phyloP scores from a whole-genome alignment of 2,113 vertebrate species.

The Pollimyrus isidori region DNA sequence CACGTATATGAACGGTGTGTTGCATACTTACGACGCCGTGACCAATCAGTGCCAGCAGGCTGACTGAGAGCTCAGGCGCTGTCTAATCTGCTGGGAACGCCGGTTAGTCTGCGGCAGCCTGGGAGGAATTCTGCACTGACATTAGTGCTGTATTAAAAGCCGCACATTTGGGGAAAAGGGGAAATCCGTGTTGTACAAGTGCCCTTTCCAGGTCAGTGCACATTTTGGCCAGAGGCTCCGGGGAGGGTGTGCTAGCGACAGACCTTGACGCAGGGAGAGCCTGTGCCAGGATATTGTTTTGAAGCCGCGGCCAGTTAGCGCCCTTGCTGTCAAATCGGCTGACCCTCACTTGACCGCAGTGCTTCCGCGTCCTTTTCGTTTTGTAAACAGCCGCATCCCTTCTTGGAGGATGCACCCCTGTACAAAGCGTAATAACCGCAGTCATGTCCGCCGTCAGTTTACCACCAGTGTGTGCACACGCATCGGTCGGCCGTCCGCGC shows the following conservation, averaged over 20 bases:
- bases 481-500: constrained; percentile 24
- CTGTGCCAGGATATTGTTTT: constrained; percentile 58
- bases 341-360: constrained; percentile 55
- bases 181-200: constrained; percentile 54
- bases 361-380: constrained; percentile 50
- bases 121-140: background rate
- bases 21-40: constrained; percentile 44
- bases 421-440: constrained; percentile 55
- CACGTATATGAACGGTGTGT: background rate
- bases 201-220: constrained; percentile 48
- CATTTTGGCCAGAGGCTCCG: constrained; percentile 26
- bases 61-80: constrained; percentile 28
- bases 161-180: constrained; percentile 49
- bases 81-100: constrained; percentile 1
- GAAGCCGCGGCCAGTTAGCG: constrained; percentile 57
- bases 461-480: constrained; percentile 37
- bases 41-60: constrained; percentile 41
- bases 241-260: constrained; percentile 14
- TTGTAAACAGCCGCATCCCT: constrained; percentile 60
- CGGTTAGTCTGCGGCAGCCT: constrained; percentile 22
- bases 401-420: constrained; percentile 43
- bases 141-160: background rate
- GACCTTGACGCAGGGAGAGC: constrained; percentile 40
- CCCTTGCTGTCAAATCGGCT: constrained; percentile 50
- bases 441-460: constrained; percentile 34